phyloP scores from a whole-genome alignment of 2,113 vertebrate species.

The Dipodomys spectabilis region DNA sequence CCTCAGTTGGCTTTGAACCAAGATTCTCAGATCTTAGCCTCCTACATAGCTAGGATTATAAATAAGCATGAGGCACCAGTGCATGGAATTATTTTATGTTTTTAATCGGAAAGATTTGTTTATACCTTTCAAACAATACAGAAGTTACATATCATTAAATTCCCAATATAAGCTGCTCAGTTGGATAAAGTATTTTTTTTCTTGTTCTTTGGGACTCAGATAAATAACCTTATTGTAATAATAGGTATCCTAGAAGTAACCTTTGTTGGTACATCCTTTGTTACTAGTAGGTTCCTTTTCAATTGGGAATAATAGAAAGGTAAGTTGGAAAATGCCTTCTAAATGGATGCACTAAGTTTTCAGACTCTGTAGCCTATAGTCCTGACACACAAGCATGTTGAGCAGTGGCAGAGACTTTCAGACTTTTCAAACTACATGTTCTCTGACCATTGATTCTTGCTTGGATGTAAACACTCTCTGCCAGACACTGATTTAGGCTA shows the following conservation, averaged over 20 bases:
- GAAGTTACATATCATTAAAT: not conserved
- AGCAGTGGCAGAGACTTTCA: not conserved
- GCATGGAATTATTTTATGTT: not conserved
- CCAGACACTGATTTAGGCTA: not conserved
- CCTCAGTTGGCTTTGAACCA: no score
- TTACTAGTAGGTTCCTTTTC: not conserved
- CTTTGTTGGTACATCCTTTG: not conserved
- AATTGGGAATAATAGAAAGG: not conserved
- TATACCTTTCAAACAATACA: not conserved
- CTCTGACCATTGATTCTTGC: not conserved
- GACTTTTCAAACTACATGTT: not conserved
- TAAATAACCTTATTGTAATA: not conserved
- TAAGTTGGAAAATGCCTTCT: slow-evolving; percentile 9
- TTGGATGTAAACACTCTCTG: not conserved
- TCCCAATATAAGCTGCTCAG: not conserved
- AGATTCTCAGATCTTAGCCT: no score
- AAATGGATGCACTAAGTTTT: not conserved
- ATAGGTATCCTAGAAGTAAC: not conserved
- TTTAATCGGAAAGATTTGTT: not conserved
- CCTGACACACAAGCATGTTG: not conserved
- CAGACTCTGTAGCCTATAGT: not conserved
- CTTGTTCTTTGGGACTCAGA: not conserved
- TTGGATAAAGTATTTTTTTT: not conserved
- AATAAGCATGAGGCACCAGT: no score
- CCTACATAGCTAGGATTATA: no score